Conservation (phyloP, 2,113 vertebrate species). For the Hippoglossus stenolepis region DNA sequence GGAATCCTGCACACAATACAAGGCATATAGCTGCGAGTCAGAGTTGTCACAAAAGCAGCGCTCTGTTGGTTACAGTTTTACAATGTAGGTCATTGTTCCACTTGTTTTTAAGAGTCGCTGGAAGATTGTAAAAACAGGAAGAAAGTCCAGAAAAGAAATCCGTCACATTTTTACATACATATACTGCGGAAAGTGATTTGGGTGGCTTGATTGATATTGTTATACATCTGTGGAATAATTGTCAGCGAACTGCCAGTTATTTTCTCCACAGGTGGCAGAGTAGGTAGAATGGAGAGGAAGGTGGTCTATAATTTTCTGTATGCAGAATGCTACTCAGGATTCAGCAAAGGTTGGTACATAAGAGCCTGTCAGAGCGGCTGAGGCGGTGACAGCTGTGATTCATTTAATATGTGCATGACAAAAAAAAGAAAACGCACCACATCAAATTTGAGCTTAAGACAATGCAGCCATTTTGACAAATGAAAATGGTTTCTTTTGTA, state of each 20-base stretch:
- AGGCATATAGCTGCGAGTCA: slow-evolving; percentile 36
- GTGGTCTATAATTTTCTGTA: slow-evolving; percentile 69
- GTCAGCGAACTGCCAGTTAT: slow-evolving; percentile 61
- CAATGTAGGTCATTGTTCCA: slow-evolving; percentile 69
- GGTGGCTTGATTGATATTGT: slow-evolving; percentile 52
- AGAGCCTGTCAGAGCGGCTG: slow-evolving; percentile 43
- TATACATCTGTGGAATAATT: slow-evolving; percentile 59
- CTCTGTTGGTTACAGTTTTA: slow-evolving; percentile 44
- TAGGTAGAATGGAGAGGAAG: slow-evolving; percentile 55
- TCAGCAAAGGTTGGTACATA: slow-evolving; percentile 47
- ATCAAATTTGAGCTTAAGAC: slow-evolving; percentile 19
- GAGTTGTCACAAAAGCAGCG: slow-evolving; percentile 38
- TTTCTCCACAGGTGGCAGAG: slow-evolving; percentile 69
- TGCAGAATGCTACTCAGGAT: slow-evolving; percentile 61
- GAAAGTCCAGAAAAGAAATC: background rate
- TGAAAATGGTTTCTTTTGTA: background rate
- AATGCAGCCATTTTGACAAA: slow-evolving; percentile 23
- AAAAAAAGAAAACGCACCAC: slow-evolving; percentile 31
- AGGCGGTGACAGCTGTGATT: slow-evolving; percentile 50
- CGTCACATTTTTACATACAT: background rate
- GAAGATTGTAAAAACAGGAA: slow-evolving; percentile 22
- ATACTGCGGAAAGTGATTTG: slow-evolving; percentile 29
- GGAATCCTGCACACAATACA: slow-evolving; percentile 27
- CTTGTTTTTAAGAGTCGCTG: slow-evolving; percentile 39
- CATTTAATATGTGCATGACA: slow-evolving; percentile 56